A percentile compares a stretch with the other conserved stretches of the same genome.
Conservation (phyloP, 2,797 vertebrate species). For the Cryptoblepharus egeriae region DNA sequence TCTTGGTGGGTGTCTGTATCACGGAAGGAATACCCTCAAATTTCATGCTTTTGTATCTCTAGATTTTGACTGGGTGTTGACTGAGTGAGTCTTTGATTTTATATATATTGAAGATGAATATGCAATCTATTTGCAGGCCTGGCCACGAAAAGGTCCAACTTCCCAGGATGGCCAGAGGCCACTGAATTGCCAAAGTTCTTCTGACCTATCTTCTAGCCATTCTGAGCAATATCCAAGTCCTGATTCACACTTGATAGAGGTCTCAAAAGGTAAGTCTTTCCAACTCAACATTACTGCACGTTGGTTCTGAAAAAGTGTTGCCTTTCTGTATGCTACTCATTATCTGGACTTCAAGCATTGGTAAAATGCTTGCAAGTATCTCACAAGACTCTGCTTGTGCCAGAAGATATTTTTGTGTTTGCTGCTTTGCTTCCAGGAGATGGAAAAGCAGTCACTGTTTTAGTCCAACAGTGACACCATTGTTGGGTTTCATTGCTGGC, state of each 20-base stretch:
- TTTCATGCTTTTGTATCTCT: too few relatives aligned
- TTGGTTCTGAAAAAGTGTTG: neutral
- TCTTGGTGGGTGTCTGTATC: too few relatives aligned
- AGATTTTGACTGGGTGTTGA: too few relatives aligned
- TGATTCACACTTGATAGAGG: conserved; percentile 28
- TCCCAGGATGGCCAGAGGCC: conserved; percentile 4
- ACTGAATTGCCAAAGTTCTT: conserved; percentile 37
- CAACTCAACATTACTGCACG: fast-evolving
- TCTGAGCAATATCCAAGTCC: conserved; percentile 47
- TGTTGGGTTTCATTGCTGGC: conserved; percentile 62
- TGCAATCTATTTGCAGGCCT: conserved; percentile 31
- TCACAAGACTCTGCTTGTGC: conserved; percentile 42
- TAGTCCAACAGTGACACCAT: conserved; percentile 69
- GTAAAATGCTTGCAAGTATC: neutral
- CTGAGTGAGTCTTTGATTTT: too few relatives aligned
- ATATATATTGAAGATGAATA: too few relatives aligned
- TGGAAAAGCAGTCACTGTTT: conserved; percentile 63
- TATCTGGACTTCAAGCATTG: neutral
- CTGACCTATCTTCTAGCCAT: conserved; percentile 40
- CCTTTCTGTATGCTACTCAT: neutral
- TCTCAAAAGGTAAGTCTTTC: conserved; percentile 32
- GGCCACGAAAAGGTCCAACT: neutral
- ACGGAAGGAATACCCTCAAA: too few relatives aligned
- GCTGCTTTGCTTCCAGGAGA: neutral
- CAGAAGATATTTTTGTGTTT: conserved; percentile 36